Evolutionary conservation across 2,113 vertebrate species (phyloP), one percentile per base, ranked within the genome.

Genomic region (Trichomycterus rosablanca): DNA sequence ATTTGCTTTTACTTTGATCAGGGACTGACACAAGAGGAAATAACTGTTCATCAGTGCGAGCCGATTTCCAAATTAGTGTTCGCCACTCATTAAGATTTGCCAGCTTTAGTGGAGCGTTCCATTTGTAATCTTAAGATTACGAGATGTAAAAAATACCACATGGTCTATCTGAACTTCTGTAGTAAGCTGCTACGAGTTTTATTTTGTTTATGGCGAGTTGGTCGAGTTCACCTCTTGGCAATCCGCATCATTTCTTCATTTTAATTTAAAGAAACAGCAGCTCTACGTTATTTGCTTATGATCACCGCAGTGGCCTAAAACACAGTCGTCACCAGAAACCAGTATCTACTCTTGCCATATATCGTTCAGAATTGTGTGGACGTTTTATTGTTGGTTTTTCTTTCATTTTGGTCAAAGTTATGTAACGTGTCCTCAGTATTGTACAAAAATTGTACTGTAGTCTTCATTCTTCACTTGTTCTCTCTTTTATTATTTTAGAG

Each of bases 241-340:
- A 66, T 59, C 73, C 60, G 59, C 75, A 62, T 63, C 68, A 69
- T 74, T 66, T 77, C 34, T 60, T 77, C 26, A 59, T 79, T 84
- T 78, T 70, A 70, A 78, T 78, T 76, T 40, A 71, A 79, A 75
- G 70, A 42, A 76, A 78, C 63, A 82, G 64, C 83, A 80, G 80
- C 76, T 78, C 72, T 80, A 75, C 65, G 68, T 78, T n/a, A 73
- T 74, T 78, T 64, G 67, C 60, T 62, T 74, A 57, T 74, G 81
- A 78, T 89, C 88, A 91, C 90, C 90, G 81, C 86, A 84, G 90
- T 87, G 89, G 89, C 91, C 90, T 93, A 71, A 84, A 89, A 78
- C 78, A 82, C 81, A 84, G 80, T 69, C 39, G 61, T 58, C n/a
- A n/a, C n/a, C n/a, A 62, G 59, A 55, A 43, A 58, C n/a, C 67